Percentiles rank a stretch among this genome's conserved stretches.
phyloP scores from a whole-genome alignment of 2,888 invertebrate genomes.

The Nephrotoma guestfalica region DNA sequence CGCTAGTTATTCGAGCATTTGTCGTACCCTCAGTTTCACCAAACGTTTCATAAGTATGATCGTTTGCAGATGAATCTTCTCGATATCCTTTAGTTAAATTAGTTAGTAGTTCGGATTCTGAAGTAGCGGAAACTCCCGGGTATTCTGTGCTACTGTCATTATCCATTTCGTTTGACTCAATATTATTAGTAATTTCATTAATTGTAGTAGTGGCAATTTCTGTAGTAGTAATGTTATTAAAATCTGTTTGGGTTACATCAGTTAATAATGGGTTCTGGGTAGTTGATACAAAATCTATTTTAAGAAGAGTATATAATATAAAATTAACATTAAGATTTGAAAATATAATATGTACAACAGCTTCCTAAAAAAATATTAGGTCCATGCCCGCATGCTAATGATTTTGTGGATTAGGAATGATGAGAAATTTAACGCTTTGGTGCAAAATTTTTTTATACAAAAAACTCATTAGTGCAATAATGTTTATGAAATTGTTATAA shows the following conservation, averaged over 20 bases:
- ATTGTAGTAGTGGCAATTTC: conserved; percentile 19
- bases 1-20: conserved; percentile 15
- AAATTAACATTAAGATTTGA: conserved; percentile 2
- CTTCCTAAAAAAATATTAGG: neutral
- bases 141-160: conserved; percentile 8
- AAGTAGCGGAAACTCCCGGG: conserved; percentile 9
- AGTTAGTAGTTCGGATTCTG: conserved; percentile 18
- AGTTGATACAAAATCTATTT: conserved; percentile 18
- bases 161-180: neutral
- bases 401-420: neutral
- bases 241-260: conserved; percentile 21
- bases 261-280: conserved; percentile 29
- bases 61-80: conserved; percentile 32
- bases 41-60: conserved; percentile 16
- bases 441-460: neutral
- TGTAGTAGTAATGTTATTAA: conserved; percentile 17
- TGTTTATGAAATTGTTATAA: neutral
- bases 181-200: conserved; percentile 12
- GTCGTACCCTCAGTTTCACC: conserved; percentile 10
- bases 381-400: neutral
- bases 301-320: conserved; percentile 7
- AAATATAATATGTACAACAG: neutral
- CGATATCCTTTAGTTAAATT: conserved; percentile 29
- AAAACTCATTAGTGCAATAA: neutral
- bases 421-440: neutral